These are phyloP conservation scores for Isoperla grammatica DNA, from an alignment of 2,888 invertebrate genomes.

Conservation along the genomic window DNA sequence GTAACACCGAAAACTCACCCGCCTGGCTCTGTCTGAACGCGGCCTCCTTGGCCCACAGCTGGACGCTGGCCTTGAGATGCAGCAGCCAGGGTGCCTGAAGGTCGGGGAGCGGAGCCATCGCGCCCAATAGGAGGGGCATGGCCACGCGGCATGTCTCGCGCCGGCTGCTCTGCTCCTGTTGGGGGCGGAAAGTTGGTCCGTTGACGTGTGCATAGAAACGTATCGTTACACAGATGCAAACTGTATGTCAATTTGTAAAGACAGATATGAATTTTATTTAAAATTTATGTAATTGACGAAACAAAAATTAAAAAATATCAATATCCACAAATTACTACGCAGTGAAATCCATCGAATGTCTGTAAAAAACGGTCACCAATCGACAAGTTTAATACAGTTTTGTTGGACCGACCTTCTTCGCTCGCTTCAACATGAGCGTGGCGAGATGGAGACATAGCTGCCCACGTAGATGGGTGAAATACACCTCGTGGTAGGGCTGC, in stretches of 20 bases:
- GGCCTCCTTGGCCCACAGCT: constrained; percentile 49
- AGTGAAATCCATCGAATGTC: too few species aligned
- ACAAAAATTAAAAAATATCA: too few species aligned
- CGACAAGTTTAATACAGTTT: background rate
- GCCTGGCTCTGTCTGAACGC: constrained; percentile 43
- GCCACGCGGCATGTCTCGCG: constrained; percentile 56
- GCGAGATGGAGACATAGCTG: constrained; percentile 73
- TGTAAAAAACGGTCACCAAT: too few species aligned
- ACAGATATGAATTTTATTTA: too few species aligned
- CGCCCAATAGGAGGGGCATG: constrained; percentile 59
- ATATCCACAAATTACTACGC: too few species aligned
- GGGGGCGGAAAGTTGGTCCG: too few species aligned
- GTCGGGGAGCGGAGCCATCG: constrained; percentile 57
- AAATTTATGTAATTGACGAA: too few species aligned
- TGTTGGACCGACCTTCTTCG: constrained; percentile 47
- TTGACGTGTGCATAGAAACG: too few species aligned
- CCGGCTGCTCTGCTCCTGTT: constrained; percentile 61
- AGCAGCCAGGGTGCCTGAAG: constrained; percentile 57
- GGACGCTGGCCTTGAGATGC: constrained; percentile 44
- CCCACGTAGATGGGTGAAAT: constrained; percentile 67
- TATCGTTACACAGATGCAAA: too few species aligned
- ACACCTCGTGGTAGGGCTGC: constrained; percentile 46
- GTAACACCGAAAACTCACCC: constrained; percentile 38
- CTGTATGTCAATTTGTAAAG: too few species aligned
- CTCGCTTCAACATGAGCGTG: constrained; percentile 67